These are phyloP conservation scores for Drosophila engyochracea DNA, from an alignment of 2,888 invertebrate species.

Conservation along the genomic window DNA sequence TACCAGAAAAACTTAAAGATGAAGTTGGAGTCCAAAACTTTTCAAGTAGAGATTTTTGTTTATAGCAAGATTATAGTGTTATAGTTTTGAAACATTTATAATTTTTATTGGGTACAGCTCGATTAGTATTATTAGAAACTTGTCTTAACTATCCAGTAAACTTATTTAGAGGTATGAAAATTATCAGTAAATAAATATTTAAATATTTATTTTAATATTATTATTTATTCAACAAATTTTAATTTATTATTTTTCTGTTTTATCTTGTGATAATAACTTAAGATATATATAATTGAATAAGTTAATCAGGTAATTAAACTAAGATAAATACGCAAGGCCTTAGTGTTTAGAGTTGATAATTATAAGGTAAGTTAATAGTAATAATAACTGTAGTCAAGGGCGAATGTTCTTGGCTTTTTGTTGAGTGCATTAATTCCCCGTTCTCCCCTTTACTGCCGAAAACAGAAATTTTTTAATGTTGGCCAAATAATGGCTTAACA, in stretches of 20 bases:
- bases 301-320: neutral
- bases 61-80: neutral
- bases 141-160: neutral
- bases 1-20: neutral
- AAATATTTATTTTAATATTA: neutral
- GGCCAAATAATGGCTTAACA: slow-evolving; percentile 27
- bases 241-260: neutral
- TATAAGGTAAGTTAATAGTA: neutral
- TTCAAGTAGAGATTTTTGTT: neutral
- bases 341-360: neutral
- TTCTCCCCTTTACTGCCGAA: slow-evolving; percentile 2
- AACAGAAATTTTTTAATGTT: slow-evolving; percentile 25
- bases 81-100: neutral
- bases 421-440: neutral
- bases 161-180: neutral
- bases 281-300: neutral
- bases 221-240: neutral
- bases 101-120: neutral
- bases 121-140: neutral
- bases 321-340: neutral
- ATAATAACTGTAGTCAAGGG: neutral
- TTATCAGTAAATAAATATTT: neutral
- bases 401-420: slow-evolving; percentile 5
- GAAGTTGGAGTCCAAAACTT: neutral
- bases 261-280: neutral